phyloP scores from a whole-genome alignment of 1,140 invertebrate genomes.

The Andrena cerasifolii region DNA sequence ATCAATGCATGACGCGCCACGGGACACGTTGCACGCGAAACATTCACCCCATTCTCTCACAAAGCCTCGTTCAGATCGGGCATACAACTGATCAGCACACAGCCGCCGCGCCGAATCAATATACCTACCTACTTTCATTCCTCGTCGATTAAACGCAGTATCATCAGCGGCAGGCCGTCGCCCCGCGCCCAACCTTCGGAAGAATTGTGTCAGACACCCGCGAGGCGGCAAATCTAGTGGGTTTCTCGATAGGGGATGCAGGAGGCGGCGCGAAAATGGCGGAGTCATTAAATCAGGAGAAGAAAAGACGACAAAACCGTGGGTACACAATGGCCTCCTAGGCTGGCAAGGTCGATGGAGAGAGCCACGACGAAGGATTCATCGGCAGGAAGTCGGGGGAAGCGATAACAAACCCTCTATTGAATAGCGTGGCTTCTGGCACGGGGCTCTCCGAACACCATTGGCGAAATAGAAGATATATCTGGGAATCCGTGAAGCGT shows the following conservation, averaged over 20 bases:
- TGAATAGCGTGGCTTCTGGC: slow-evolving; percentile 43
- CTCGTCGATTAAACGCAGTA: neutral
- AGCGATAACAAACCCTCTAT: slow-evolving; percentile 64
- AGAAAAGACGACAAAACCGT: slow-evolving; percentile 54
- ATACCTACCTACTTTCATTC: no score
- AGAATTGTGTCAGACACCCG: neutral
- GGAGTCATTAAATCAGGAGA: slow-evolving; percentile 54
- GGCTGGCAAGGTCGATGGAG: slow-evolving; percentile 44
- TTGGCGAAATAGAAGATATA: slow-evolving; percentile 61
- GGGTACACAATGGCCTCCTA: slow-evolving; percentile 44
- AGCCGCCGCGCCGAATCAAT: no score
- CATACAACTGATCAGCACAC: no score
- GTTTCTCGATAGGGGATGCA: neutral
- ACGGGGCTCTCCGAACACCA: slow-evolving; percentile 56
- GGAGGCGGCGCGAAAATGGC: neutral
- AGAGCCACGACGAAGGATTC: slow-evolving; percentile 36
- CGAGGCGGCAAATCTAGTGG: neutral
- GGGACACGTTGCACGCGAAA: neutral
- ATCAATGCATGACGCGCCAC: neutral
- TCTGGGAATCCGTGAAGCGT: slow-evolving; percentile 38
- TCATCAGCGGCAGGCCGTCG: no score
- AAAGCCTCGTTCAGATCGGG: no score
- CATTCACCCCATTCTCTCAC: no score
- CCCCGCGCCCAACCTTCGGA: neutral
- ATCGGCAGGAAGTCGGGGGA: slow-evolving; percentile 38